A percentile compares a stretch with the other conserved stretches of the same genome.
Evolutionary conservation across 1,140 invertebrate genomes (phyloP).

Genomic region (Antheraea pernyi): DNA sequence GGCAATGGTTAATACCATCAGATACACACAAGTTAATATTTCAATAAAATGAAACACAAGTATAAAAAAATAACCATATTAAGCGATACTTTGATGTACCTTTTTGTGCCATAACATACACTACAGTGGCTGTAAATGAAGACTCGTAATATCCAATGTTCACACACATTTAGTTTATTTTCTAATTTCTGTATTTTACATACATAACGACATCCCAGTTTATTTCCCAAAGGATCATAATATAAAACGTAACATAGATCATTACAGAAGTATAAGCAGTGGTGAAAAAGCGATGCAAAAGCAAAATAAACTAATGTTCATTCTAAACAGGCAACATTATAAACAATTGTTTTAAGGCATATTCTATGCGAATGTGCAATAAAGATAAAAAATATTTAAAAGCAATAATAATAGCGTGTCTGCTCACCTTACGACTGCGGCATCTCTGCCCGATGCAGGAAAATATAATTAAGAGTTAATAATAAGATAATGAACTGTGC

Average conservation of each 20-base stretch:
- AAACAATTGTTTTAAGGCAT: not conserved
- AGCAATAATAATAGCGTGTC: too few species aligned
- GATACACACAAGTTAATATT: too few species aligned
- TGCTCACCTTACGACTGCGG: constrained; percentile 50
- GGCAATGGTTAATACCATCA: too few species aligned
- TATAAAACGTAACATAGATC: not conserved
- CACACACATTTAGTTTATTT: too few species aligned
- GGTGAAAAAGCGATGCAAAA: not conserved
- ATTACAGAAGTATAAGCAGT: not conserved
- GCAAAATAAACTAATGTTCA: not conserved
- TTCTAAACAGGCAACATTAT: not conserved
- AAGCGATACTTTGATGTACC: too few species aligned
- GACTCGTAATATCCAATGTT: too few species aligned
- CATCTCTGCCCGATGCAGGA: constrained; percentile 54
- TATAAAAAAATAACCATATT: too few species aligned
- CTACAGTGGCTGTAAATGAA: too few species aligned
- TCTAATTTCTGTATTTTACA: too few species aligned
- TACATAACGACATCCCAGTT: not conserved
- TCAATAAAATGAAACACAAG: too few species aligned
- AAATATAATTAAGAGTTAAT: constrained; percentile 51
- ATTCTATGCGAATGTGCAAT: not conserved
- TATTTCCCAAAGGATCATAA: not conserved
- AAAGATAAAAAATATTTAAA: not conserved
- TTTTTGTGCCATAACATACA: too few species aligned
- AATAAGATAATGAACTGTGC: constrained; percentile 37